Evolutionary conservation across 2,797 vertebrate species (phyloP).

Genomic region (Lerista edwardsae): DNA sequence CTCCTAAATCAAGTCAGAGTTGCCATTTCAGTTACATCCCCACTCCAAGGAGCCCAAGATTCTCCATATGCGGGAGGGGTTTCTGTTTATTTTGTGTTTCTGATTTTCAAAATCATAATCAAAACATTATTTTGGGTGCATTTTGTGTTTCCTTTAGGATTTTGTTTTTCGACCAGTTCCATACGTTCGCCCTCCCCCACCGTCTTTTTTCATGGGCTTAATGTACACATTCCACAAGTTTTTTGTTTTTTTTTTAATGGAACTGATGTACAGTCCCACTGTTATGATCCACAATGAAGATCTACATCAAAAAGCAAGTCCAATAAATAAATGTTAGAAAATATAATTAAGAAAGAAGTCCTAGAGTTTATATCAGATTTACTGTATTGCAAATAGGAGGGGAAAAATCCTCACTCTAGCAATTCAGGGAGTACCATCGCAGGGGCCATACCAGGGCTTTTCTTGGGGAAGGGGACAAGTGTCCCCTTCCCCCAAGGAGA

Average conservation of each 20-base stretch:
- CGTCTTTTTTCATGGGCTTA: background rate
- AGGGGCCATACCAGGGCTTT: no score
- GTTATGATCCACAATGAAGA: background rate
- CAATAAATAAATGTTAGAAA: background rate
- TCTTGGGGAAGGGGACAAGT: no score
- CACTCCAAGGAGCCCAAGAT: background rate
- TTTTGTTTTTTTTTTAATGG: no score
- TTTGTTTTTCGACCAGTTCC: background rate
- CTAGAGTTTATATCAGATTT: background rate
- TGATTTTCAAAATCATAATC: no score
- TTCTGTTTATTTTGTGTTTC: background rate
- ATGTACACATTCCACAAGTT: background rate
- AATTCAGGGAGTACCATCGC: no score
- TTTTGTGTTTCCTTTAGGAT: background rate
- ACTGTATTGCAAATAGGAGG: background rate
- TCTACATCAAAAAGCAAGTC: no score
- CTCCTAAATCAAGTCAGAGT: background rate
- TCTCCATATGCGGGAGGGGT: background rate
- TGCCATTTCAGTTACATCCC: background rate
- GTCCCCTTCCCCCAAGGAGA: no score
- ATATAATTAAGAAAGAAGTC: no score
- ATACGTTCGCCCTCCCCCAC: background rate
- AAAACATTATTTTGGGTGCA: background rate
- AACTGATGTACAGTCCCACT: background rate
- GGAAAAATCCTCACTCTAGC: background rate